These are phyloP conservation scores for Xenus cinereus DNA, from an alignment of 2,113 vertebrate species.

Conservation along the genomic window DNA sequence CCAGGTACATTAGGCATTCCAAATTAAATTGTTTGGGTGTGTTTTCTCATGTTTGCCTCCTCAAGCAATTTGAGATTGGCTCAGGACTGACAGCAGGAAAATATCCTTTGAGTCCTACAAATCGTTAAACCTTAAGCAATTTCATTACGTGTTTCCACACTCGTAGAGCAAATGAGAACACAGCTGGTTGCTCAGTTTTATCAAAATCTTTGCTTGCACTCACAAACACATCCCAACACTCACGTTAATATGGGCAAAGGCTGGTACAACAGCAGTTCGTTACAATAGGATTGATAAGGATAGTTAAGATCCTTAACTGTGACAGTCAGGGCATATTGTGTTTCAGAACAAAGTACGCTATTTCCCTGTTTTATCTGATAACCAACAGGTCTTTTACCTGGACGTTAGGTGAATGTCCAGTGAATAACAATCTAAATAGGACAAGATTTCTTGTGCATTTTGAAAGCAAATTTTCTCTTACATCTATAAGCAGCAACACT, in stretches of 20 bases:
- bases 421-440: background rate
- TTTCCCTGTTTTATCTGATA: background rate
- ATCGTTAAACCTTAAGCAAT: constrained; percentile 54
- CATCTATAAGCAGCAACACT: background rate
- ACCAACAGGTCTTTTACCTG: background rate
- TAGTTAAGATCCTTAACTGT: background rate
- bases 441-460: background rate
- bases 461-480: background rate
- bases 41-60: constrained; percentile 24
- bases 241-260: background rate
- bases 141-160: constrained; percentile 33
- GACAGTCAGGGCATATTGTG: background rate
- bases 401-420: background rate
- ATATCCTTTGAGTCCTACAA: constrained; percentile 4
- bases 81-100: constrained; percentile 47
- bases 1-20: constrained; percentile 27
- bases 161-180: constrained; percentile 15
- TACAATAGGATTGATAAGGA: background rate
- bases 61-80: constrained; percentile 23
- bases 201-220: background rate
- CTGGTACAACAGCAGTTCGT: background rate
- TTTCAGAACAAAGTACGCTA: background rate
- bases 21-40: constrained; percentile 19
- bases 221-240: background rate
- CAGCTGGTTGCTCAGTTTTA: background rate